Conservation (phyloP, 2,888 invertebrate species). For the Eilema depressum region DNA sequence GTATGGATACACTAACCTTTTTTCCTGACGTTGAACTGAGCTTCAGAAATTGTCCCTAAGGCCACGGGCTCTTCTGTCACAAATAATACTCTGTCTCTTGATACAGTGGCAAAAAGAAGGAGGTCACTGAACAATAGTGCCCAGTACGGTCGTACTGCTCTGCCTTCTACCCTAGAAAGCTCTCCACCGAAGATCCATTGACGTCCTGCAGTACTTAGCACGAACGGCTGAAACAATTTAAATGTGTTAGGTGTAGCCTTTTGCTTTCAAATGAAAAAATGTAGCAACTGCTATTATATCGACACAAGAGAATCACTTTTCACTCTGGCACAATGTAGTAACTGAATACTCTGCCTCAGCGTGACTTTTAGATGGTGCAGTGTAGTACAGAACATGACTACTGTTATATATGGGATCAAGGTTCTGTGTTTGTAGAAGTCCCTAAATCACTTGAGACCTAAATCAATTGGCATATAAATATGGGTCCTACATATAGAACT, state of each 20-base stretch:
- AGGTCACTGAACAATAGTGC: constrained; percentile 94
- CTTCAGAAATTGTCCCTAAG: constrained; percentile 92
- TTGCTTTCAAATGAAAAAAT: not conserved
- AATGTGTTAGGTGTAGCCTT: not conserved
- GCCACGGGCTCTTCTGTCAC: constrained; percentile 95
- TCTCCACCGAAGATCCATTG: constrained; percentile 97
- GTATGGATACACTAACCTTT: constrained; percentile 86
- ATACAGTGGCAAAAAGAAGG: constrained; percentile 94
- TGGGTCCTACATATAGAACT: no score
- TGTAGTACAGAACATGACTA: no score
- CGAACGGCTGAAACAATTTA: constrained; percentile 88
- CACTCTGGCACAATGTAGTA: no score
- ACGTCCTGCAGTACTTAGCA: constrained; percentile 92
- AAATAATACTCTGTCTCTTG: constrained; percentile 94
- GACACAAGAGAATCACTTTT: no score
- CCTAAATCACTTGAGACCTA: no score
- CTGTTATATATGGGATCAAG: no score
- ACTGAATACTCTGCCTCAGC: no score
- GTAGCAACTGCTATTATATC: no score
- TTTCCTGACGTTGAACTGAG: constrained; percentile 94
- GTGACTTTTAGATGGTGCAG: no score
- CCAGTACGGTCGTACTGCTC: constrained; percentile 94
- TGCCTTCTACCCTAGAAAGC: constrained; percentile 93
- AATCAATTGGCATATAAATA: no score
- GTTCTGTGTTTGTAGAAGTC: no score